Conservation (phyloP, 2,113 vertebrate genomes). For the Jaculus jaculus region DNA sequence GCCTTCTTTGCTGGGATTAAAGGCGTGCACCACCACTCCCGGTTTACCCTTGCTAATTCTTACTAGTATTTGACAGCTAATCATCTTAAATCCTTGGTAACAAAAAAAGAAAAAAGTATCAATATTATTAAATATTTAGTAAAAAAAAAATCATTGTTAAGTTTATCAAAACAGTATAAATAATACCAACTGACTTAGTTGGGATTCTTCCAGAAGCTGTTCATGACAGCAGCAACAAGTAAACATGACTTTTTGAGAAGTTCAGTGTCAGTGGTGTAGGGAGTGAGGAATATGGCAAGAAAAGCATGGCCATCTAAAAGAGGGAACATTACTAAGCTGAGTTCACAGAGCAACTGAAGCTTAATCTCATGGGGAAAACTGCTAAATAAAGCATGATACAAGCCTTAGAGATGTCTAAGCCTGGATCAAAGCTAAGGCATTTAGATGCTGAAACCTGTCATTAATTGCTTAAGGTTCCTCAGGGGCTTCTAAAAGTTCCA, state of each 20-base stretch:
- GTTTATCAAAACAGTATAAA: constrained; percentile 8
- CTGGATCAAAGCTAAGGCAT: neutral
- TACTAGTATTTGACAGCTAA: neutral
- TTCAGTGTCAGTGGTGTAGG: neutral
- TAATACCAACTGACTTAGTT: neutral
- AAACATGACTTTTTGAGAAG: constrained; percentile 1
- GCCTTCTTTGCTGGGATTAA: no score
- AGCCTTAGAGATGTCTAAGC: neutral
- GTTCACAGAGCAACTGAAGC: neutral
- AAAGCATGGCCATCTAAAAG: neutral
- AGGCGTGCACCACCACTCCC: no score
- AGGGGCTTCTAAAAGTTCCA: neutral
- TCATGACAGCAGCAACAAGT: neutral
- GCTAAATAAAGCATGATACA: neutral
- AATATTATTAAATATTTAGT: constrained; percentile 14
- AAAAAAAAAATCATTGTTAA: neutral
- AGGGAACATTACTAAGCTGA: neutral
- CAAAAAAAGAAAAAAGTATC: neutral
- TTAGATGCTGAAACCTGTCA: neutral
- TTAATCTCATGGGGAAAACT: neutral
- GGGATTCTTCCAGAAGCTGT: neutral
- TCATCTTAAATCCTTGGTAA: constrained; percentile 20
- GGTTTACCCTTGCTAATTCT: constrained; percentile 20
- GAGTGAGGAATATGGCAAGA: neutral
- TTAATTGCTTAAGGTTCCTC: neutral